These are phyloP conservation scores for Halcyon senegalensis DNA, from an alignment of 2,113 vertebrate genomes.

Conservation along the genomic window DNA sequence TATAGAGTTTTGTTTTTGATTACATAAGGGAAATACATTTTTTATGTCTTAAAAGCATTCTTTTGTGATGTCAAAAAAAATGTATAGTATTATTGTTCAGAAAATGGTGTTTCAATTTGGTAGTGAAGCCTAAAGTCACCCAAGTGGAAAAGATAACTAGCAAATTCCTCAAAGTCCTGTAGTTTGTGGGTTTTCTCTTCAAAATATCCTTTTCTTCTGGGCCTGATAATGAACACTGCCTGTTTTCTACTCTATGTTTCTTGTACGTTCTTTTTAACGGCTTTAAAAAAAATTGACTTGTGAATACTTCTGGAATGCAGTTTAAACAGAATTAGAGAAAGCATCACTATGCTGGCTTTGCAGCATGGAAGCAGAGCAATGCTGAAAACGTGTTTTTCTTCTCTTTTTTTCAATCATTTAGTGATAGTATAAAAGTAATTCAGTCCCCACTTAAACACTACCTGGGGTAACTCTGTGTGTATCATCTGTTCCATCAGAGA, in stretches of 20 bases:
- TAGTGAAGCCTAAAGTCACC: slow-evolving; percentile 63
- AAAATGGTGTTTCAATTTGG: slow-evolving; percentile 75
- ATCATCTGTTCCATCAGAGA: slow-evolving; percentile 69
- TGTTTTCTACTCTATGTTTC: slow-evolving; percentile 3
- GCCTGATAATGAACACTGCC: slow-evolving; percentile 58
- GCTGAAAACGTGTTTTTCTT: slow-evolving; percentile 43
- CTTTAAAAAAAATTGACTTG: slow-evolving; percentile 39
- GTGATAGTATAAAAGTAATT: slow-evolving; percentile 72
- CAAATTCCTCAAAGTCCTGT: slow-evolving; percentile 69
- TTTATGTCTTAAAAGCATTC: slow-evolving; percentile 71
- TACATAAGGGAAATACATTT: slow-evolving; percentile 76
- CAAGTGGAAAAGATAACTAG: slow-evolving; percentile 72
- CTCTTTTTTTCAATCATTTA: slow-evolving; percentile 60
- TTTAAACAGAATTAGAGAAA: slow-evolving; percentile 67
- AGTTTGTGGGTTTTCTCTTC: slow-evolving; percentile 52
- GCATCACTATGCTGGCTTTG: slow-evolving; percentile 48
- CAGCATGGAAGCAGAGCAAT: slow-evolving; percentile 48
- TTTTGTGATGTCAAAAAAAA: slow-evolving; percentile 67
- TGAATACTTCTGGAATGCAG: slow-evolving; percentile 50
- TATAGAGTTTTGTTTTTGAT: slow-evolving; percentile 77
- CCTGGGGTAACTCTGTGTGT: slow-evolving; percentile 65
- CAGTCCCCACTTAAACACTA: slow-evolving; percentile 69
- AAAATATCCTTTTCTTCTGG: slow-evolving; percentile 27
- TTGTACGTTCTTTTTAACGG: slow-evolving; percentile 45
- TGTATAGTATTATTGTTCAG: slow-evolving; percentile 67